Conservation (phyloP, 2,888 invertebrate species). For the Tubiluchus corallicola region DNA sequence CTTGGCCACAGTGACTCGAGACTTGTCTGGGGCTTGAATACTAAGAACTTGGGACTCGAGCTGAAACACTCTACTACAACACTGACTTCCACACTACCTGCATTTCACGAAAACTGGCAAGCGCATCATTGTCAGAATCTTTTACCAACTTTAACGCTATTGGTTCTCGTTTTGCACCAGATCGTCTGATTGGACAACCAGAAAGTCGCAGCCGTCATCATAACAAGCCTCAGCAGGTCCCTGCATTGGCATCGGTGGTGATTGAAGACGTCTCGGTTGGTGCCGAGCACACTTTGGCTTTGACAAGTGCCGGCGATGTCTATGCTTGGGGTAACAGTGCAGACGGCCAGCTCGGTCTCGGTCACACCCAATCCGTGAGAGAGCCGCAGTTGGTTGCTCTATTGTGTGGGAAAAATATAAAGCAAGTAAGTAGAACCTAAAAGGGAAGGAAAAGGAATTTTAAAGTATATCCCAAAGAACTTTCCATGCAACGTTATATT, state of each 20-base stretch:
- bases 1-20: too few relatives aligned
- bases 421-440: constrained; percentile 35
- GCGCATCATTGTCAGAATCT: too few relatives aligned
- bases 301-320: constrained; percentile 38
- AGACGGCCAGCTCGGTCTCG: constrained; percentile 41
- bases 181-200: constrained; percentile 39
- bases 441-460: too few relatives aligned
- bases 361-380: constrained; percentile 36
- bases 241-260: constrained; percentile 31
- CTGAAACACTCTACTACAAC: too few relatives aligned
- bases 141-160: background rate
- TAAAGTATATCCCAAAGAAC: too few relatives aligned
- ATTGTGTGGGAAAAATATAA: constrained; percentile 36
- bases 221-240: constrained; percentile 36
- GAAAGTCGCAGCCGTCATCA: constrained; percentile 32
- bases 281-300: constrained; percentile 40
- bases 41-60: too few relatives aligned
- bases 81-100: too few relatives aligned
- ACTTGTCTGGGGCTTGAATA: too few relatives aligned
- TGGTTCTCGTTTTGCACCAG: constrained; percentile 21
- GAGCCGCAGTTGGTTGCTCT: constrained; percentile 38
- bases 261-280: constrained; percentile 41
- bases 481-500: too few relatives aligned
- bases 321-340: constrained; percentile 44
- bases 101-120: too few relatives aligned